phyloP scores from a whole-genome alignment of 2,888 invertebrate species.

The Eutolmus rufibarbis region DNA sequence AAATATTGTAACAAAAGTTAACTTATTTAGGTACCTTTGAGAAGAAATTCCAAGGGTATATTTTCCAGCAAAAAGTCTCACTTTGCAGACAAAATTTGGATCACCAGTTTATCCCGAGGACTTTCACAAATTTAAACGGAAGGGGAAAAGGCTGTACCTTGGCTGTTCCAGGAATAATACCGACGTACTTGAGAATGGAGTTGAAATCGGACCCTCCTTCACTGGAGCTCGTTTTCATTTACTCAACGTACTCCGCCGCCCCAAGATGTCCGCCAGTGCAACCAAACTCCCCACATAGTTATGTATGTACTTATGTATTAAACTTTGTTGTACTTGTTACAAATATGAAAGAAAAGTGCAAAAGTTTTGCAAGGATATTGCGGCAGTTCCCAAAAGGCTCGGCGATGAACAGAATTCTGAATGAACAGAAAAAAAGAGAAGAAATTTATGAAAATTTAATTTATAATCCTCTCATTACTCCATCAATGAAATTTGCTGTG shows the following conservation, averaged over 20 bases:
- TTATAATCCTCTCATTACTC: neutral
- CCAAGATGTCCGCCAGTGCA: neutral
- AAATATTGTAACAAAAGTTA: neutral
- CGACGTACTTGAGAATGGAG: neutral
- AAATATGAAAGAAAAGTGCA: neutral
- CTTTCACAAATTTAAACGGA: neutral
- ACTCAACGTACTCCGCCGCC: neutral
- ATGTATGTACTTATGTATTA: neutral
- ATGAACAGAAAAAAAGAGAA: neutral
- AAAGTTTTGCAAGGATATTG: neutral
- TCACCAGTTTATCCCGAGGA: neutral
- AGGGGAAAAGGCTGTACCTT: neutral
- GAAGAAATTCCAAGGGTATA: neutral
- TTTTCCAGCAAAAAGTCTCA: neutral
- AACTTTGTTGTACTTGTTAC: neutral
- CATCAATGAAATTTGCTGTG: neutral
- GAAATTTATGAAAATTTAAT: neutral
- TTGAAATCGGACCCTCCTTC: neutral
- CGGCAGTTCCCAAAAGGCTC: neutral
- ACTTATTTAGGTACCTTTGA: neutral
- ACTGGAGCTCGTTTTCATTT: neutral
- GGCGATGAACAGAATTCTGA: neutral
- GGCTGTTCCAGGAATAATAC: neutral
- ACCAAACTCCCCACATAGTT: neutral
- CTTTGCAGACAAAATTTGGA: neutral